Base-by-base conservation (phyloP, 2,888 invertebrate species). In the Penaeus monodon region DNA sequence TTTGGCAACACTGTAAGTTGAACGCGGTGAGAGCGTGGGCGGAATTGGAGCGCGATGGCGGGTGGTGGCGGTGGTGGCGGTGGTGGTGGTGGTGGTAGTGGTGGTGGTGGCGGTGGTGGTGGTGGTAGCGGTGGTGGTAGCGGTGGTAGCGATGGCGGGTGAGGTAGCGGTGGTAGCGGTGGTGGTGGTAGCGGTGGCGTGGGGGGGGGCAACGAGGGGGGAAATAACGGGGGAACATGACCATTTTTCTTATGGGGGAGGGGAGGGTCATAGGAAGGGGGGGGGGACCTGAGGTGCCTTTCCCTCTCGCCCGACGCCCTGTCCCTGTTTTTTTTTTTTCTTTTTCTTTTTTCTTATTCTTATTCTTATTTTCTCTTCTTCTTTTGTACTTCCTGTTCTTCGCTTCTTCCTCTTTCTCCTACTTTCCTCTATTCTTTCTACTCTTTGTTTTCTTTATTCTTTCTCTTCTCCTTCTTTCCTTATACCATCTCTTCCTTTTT, bases 1-100 rank as follows among this genome's bases (percentile, higher is more conserved):
- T 85, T 78, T 85, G 84, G 84, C 84, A 79, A 73, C 84, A 79
- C 70, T 85, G 84, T 85, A 85, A 78, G 84, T 85, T 85, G 84
- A 79, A 85, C 79, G 79, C 84, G 74, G 85, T 27, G 49, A 81
- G 76, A 76, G 63, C 80, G 85, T 81, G 81, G 20, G 10, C 49
- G 74, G 81, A 81, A 81, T 81, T 65, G 29, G 77, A 68, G 78
- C 65, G 24, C 57, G 57, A 65, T 57, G 78, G 29, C 68, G 38
- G 63, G 33, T 27, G 63, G 73, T 38, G 81, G 74, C 24, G 29
- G 33, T 24, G 65, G 27, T 20, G 49, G 8, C 17, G 24, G n/a
- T 29, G 24, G 74, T 4, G 29, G 27, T 27, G 66, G 22, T n/a
- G 80, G 17, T 65, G 80, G 65, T 14, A n/a, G 65, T 20, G n/a